Conservation (phyloP, 2,797 vertebrate species). For the Amblyraja radiata region DNA sequence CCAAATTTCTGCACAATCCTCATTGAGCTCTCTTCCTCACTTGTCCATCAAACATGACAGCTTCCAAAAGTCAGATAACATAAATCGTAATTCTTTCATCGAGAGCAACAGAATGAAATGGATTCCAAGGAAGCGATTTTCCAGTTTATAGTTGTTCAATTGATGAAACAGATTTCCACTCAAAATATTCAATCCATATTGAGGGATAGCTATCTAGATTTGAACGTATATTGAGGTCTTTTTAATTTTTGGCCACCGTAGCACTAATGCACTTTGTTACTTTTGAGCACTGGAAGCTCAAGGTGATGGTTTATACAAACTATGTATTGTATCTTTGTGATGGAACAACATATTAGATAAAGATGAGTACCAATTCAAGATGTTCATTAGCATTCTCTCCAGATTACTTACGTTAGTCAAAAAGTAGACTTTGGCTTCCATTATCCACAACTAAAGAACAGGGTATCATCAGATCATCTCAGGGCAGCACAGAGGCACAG, state of each 20-base stretch:
- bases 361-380: not conserved
- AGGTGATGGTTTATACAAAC: not conserved
- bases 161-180: not conserved
- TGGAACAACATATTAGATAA: not conserved
- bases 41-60: not conserved
- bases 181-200: not conserved
- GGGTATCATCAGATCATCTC: too few species aligned
- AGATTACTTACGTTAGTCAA: not conserved
- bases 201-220: not conserved
- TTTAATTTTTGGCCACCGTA: not conserved
- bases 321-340: not conserved
- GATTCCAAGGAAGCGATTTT: slow-evolving; percentile 41
- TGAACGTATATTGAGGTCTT: not conserved
- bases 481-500: too few species aligned
- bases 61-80: not conserved
- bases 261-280: not conserved
- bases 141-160: slow-evolving; percentile 44
- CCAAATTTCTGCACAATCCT: slow-evolving; percentile 49
- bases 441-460: not conserved
- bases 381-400: not conserved
- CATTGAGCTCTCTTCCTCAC: not conserved
- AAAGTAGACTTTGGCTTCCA: not conserved
- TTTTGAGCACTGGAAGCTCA: not conserved
- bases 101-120: not conserved
- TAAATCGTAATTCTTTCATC: not conserved